Evolutionary conservation across 2,888 invertebrate genomes (phyloP), one percentile per base, ranked within the genome.

Genomic region (Papilio protenor): DNA sequence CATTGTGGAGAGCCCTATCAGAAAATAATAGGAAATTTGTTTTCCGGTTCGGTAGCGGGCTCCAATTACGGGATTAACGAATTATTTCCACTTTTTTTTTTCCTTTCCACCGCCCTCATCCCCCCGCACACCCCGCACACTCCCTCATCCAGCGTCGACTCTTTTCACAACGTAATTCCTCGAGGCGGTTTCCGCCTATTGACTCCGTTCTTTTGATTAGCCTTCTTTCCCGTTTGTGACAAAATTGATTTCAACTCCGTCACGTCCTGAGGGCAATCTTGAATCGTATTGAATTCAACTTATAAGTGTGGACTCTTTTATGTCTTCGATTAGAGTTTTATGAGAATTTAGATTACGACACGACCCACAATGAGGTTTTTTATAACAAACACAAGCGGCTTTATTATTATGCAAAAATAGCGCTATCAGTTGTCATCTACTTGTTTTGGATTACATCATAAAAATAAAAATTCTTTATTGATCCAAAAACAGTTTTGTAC

Each of bases 21-120:
- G 77, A 84, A 90, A 93, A 92, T 95, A 93, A 94, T 94, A 90
- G 94, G 92, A 94, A 95, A 95, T 94, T 95, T 94, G 94, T 94
- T 93, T 94, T 95, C 95, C 95, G 95, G 95, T 95, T 95, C 95
- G 94, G 93, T 95, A 91, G 94, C 94, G 91, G 88, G 91, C 87
- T 90, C 90, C 94, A 93, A 94, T 93, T 94, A 94, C 94, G 92
- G 86, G 92, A 95, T 95, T 95, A 95, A 93, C 90, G 92, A 94
- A 94, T 94, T 95, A 94, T 94, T 94, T 94, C 94, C 94, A 94
- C 93, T 93, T 94, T 94, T 93, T 94, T 94, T 89, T 93, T 73
- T 66, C 49, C 16, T 40, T 40, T n/a, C 85, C 83, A 82, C 84
- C 81, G 84, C 83, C 83, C 85, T 78, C 83, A 85, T 83, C 82